Evolutionary conservation across 2,113 vertebrate species (phyloP).

Genomic region (Hippocampus comes): DNA sequence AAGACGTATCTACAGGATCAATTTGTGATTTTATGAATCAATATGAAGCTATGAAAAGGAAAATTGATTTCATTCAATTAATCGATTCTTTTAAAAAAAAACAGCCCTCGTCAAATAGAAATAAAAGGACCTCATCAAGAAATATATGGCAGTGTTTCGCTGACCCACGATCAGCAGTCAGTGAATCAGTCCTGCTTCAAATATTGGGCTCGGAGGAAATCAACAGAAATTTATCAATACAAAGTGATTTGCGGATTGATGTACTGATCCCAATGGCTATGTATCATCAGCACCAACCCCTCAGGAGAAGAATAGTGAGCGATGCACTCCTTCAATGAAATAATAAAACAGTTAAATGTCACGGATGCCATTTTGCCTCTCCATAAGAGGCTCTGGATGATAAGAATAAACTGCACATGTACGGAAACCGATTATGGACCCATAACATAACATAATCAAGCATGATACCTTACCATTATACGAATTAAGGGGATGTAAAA

Average conservation of each 20-base stretch:
- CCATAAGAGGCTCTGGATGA: slow-evolving; percentile 23
- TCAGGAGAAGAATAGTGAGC: not conserved
- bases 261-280: slow-evolving; percentile 18
- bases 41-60: no score
- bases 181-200: slow-evolving; percentile 17
- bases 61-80: no score
- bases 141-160: slow-evolving; percentile 20
- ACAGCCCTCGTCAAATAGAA: not conserved
- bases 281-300: slow-evolving; percentile 11
- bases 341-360: slow-evolving; percentile 12
- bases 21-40: no score
- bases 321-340: slow-evolving; percentile 12
- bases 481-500: not conserved
- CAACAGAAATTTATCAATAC: slow-evolving; percentile 14
- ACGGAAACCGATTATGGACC: slow-evolving; percentile 14
- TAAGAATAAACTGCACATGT: slow-evolving; percentile 10
- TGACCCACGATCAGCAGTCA: slow-evolving; percentile 10
- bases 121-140: slow-evolving; percentile 13
- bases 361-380: slow-evolving; percentile 18
- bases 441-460: not conserved
- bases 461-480: not conserved
- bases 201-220: slow-evolving; percentile 8
- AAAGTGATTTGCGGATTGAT: slow-evolving; percentile 31
- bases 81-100: no score
- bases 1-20: no score